Evolutionary conservation across 2,113 vertebrate species (phyloP).

Genomic region (Glaucidium brasilianum): DNA sequence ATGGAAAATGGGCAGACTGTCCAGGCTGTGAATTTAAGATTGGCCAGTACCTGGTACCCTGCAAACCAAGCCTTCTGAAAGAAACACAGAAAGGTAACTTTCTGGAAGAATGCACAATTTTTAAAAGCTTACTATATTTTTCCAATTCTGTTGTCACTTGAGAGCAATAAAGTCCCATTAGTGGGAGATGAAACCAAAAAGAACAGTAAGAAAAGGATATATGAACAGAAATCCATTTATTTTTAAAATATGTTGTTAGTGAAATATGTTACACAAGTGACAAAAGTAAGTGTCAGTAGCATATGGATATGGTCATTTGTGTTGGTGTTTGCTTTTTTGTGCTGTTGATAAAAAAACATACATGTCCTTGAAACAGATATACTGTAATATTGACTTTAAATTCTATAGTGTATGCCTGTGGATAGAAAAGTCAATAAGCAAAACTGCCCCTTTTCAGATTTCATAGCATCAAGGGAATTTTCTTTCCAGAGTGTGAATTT

Average conservation of each 20-base stretch:
- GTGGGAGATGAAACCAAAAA: not conserved
- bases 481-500: not conserved
- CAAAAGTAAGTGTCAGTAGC: conserved; percentile 8
- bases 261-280: not conserved
- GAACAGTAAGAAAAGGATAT: not conserved
- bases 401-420: not conserved
- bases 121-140: not conserved
- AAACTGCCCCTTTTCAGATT: conserved; percentile 9
- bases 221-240: not conserved
- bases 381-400: conserved; percentile 34
- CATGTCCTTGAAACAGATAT: conserved; percentile 47
- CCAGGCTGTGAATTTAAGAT: not conserved
- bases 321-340: conserved; percentile 27
- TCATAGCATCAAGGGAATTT: not conserved
- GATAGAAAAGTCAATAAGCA: not conserved
- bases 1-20: not conserved
- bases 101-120: not conserved
- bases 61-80: not conserved
- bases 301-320: conserved; percentile 44
- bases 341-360: not conserved
- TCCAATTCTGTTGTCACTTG: not conserved
- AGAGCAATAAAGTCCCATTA: not conserved
- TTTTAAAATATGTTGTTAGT: not conserved
- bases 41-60: not conserved
- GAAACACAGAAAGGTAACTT: not conserved